Evolutionary conservation across 1,140 invertebrate species (phyloP), one percentile per base, ranked within the genome.

Genomic region (Pachypsylla venusta): DNA sequence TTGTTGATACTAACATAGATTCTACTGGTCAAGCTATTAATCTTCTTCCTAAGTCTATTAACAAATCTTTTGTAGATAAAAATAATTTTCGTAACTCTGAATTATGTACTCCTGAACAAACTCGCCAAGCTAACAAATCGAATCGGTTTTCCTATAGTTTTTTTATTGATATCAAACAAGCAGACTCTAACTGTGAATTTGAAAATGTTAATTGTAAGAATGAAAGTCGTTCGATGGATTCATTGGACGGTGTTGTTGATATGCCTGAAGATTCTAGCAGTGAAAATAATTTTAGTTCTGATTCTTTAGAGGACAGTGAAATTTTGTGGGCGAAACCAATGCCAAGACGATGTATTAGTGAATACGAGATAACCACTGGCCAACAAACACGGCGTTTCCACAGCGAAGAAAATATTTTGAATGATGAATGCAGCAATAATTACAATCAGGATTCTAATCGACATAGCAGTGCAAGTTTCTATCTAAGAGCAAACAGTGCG

Each of bases 371-470:
- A 30, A 25, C 39, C 7, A n/a, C 7, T 35, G 63, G 60, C 14
- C 65, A 70, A 39, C 63, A 58, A 56, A 62, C 65, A 61, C 7
- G 30, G n/a, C 35, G 66, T 26, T 72, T 69, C 7, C 70, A 80
- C 56, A 86, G 84, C 59, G 84, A 87, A 67, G 85, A 87, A 65
- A 87, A 84, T 14, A 75, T 89, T 35, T 69, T 89, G 1, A 84
- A 83, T 1, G 83, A 86, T 62, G 81, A 81, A 53, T 73, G 69
- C 3, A 74, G 76, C 30, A 67, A 75, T 3, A 75, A 79, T 61
- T 76, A 77, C 57, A 79, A 82, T 35, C 76, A 79, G n/a, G n/a
- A n/a, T 20, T 58, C 54, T 64, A 78, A 78, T 24, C 64, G 75
- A 35, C 73, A 75, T 25, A 74, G 73, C 0, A 74, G 71, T 63